These are phyloP conservation scores for Drosophila paracracens DNA, from an alignment of 2,888 invertebrate genomes.

Conservation along the genomic window DNA sequence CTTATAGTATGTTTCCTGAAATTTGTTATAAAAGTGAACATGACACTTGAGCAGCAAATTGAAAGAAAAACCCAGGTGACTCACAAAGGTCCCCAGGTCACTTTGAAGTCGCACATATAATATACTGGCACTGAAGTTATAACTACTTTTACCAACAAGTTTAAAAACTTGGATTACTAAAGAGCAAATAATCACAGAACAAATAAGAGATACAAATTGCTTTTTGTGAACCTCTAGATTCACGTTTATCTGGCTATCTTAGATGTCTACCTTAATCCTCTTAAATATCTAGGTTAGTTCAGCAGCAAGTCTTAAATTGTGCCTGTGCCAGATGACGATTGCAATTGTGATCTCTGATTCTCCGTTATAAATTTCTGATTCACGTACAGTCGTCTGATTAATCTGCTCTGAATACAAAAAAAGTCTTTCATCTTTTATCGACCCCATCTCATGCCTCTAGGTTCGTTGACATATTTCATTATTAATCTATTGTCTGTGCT, in stretches of 20 bases:
- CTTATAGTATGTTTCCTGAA: background rate
- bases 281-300: background rate
- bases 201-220: background rate
- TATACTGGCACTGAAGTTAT: background rate
- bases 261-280: background rate
- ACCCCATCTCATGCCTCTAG: slow-evolving; percentile 21
- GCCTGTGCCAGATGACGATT: background rate
- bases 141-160: background rate
- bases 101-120: slow-evolving; percentile 19
- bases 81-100: slow-evolving; percentile 19
- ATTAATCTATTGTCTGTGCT: slow-evolving; percentile 47
- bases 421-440: background rate
- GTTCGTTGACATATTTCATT: slow-evolving; percentile 23
- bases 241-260: background rate
- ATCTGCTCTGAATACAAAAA: background rate
- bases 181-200: background rate
- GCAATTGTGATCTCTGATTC: background rate
- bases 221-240: background rate
- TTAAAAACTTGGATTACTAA: background rate
- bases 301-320: background rate
- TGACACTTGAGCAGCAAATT: slow-evolving; percentile 12
- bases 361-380: background rate
- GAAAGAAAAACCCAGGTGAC: slow-evolving; percentile 19
- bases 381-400: background rate
- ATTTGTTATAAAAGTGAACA: background rate